phyloP scores from a whole-genome alignment of 1,140 invertebrate genomes.

The silkworm (Bombyx mori) region ASM3026992v2 NC_085130.1:3655501-3656000 shows the following conservation, averaged over 20 bases:
- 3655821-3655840: conserved; percentile 7
- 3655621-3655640: too few species aligned
- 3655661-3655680: too few species aligned
- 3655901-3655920: neutral
- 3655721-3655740: conserved; percentile 4
- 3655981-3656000: neutral
- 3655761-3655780: conserved; percentile 28
- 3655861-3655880: conserved; percentile 16
- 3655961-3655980: neutral
- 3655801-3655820: neutral
- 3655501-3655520: too few species aligned
- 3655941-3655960: neutral
- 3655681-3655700: too few species aligned
- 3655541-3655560: too few species aligned
- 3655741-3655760: conserved; percentile 22
- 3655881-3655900: neutral
- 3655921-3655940: neutral
- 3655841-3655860: conserved; percentile 24
- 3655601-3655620: too few species aligned
- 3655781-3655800: conserved; percentile 11
- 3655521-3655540: too few species aligned
- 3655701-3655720: too few species aligned
- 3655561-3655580: too few species aligned
- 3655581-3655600: too few species aligned
- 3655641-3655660: too few species aligned